Percentiles rank a stretch among this genome's conserved stretches.
phyloP scores from a whole-genome alignment of 2,113 vertebrate genomes.

The Eurystomus gularis region DNA sequence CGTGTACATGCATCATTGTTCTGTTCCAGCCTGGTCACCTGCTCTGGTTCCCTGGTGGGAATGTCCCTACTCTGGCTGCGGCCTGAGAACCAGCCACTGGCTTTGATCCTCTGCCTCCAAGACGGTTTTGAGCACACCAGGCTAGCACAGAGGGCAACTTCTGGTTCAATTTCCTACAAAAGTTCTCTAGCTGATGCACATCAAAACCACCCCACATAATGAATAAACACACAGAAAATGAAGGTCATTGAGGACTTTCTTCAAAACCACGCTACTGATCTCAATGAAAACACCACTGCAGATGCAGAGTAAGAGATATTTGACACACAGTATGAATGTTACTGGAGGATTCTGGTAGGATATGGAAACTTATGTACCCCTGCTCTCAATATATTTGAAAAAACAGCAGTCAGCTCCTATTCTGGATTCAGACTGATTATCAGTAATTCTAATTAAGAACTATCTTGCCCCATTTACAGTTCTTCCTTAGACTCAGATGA shows the following conservation, averaged over 20 bases:
- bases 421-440: constrained; percentile 55
- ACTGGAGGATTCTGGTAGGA: background rate
- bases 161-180: background rate
- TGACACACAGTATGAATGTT: constrained; percentile 12
- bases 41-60: background rate
- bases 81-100: background rate
- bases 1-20: background rate
- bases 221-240: background rate
- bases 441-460: constrained; percentile 64
- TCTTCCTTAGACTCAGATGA: constrained; percentile 57
- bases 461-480: constrained; percentile 55
- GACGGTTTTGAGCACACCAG: background rate
- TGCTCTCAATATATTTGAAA: constrained; percentile 34
- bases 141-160: background rate
- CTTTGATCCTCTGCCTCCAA: background rate
- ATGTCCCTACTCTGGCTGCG: background rate
- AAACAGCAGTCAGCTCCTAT: constrained; percentile 34
- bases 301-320: background rate
- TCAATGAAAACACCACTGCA: background rate
- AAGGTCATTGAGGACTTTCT: background rate
- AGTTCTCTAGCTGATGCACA: background rate
- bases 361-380: constrained; percentile 10
- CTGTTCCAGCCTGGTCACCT: background rate
- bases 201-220: background rate
- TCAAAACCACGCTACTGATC: background rate